Percentiles rank a stretch among this genome's conserved stretches.
Conservation (phyloP, 2,113 vertebrate species). For the Noturus placidus region DNA sequence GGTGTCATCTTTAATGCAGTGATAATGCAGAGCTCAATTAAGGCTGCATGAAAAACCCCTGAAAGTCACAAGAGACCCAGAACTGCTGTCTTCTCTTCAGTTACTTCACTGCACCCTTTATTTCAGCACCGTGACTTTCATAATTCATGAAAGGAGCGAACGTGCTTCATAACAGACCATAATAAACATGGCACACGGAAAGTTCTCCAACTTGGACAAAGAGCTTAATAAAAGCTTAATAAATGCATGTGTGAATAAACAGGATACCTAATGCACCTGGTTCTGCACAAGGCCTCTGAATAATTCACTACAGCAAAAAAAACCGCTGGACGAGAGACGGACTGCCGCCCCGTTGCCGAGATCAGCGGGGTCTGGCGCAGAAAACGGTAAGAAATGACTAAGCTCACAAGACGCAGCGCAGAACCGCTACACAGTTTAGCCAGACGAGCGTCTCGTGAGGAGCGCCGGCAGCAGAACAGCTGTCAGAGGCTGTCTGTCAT, state of each 20-base stretch:
- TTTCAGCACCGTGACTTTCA: slow-evolving; percentile 42
- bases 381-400: slow-evolving; percentile 22
- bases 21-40: slow-evolving; percentile 47
- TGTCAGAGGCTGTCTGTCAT: slow-evolving; percentile 24
- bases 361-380: not conserved
- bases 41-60: slow-evolving; percentile 29
- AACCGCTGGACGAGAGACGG: slow-evolving; percentile 30
- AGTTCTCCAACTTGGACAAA: slow-evolving; percentile 23
- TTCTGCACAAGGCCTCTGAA: slow-evolving; percentile 22
- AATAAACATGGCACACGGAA: slow-evolving; percentile 19
- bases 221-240: slow-evolving; percentile 8
- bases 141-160: slow-evolving; percentile 39
- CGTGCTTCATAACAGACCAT: slow-evolving; percentile 25
- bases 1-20: slow-evolving; percentile 49
- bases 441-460: not conserved
- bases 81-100: slow-evolving; percentile 26
- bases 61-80: slow-evolving; percentile 24
- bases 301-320: slow-evolving; percentile 37
- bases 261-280: slow-evolving; percentile 26
- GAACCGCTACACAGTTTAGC: slow-evolving; percentile 31
- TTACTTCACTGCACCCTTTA: slow-evolving; percentile 36
- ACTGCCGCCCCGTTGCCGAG: not conserved
- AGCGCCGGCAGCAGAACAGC: slow-evolving; percentile 14
- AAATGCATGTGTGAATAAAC: slow-evolving; percentile 12
- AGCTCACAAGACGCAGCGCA: not conserved